These are phyloP conservation scores for Acrocephalus kingi DNA, from an alignment of 2,113 vertebrate species.

Conservation along the genomic window DNA sequence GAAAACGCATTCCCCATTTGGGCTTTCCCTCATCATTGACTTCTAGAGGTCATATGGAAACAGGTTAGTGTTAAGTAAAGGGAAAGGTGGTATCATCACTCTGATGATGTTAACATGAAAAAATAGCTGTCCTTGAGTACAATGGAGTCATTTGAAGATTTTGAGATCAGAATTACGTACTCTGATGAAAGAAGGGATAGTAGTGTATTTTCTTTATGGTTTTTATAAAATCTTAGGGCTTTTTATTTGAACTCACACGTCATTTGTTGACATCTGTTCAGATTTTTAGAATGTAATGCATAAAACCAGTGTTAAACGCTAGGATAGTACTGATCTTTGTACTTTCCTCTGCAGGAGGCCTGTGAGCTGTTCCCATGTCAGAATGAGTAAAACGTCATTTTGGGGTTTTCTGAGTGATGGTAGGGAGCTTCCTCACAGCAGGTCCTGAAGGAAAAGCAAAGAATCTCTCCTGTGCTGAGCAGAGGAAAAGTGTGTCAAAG, in stretches of 20 bases:
- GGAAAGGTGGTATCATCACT: neutral
- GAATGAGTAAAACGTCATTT: neutral
- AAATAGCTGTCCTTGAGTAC: neutral
- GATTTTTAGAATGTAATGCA: neutral
- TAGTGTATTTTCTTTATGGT: neutral
- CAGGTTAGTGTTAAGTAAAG: neutral
- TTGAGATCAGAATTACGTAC: neutral
- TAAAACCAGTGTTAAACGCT: neutral
- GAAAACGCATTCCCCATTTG: neutral
- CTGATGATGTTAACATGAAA: neutral
- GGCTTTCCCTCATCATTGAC: neutral
- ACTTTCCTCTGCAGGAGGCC: neutral
- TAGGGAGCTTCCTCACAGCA: neutral
- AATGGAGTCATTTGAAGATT: neutral
- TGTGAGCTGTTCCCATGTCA: neutral
- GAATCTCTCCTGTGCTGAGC: neutral
- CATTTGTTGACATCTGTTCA: neutral
- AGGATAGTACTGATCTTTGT: neutral
- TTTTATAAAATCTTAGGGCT: neutral
- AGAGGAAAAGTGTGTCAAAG: neutral
- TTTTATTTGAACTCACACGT: neutral
- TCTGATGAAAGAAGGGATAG: neutral
- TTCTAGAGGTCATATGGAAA: neutral
- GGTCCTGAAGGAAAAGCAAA: neutral
- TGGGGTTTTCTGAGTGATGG: neutral